These are phyloP conservation scores for Spheniscus mendiculus DNA, from an alignment of 2,113 vertebrate species.

Conservation along the genomic window DNA sequence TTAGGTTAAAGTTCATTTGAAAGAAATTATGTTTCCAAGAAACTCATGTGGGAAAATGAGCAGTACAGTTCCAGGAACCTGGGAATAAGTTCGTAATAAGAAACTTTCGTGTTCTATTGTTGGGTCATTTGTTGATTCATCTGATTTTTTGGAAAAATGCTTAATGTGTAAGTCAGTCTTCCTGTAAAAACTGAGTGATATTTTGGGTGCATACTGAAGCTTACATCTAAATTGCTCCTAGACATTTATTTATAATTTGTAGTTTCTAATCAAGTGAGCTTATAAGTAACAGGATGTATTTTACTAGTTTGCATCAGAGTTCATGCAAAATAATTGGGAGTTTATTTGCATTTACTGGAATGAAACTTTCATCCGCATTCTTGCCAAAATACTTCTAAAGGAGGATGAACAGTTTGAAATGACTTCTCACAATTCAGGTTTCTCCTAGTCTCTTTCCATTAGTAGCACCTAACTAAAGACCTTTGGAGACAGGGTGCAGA, in stretches of 20 bases:
- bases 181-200: not conserved
- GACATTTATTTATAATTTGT: not conserved
- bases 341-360: not conserved
- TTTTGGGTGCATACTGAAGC: not conserved
- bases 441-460: not conserved
- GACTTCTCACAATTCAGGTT: not conserved
- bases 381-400: not conserved
- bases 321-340: not conserved
- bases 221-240: not conserved
- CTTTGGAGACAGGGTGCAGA: not conserved
- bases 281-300: not conserved
- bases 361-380: not conserved
- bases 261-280: not conserved
- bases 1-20: slow-evolving; percentile 38
- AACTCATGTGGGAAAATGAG: slow-evolving; percentile 31
- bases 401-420: not conserved
- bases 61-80: not conserved
- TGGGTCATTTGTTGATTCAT: not conserved
- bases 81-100: not conserved
- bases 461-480: not conserved
- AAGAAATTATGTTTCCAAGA: not conserved
- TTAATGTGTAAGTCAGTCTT: not conserved
- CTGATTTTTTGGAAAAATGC: not conserved
- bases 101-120: not conserved
- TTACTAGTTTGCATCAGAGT: not conserved